Conservation (phyloP, 2,797 vertebrate species). For the Eulemur mongoz region DNA sequence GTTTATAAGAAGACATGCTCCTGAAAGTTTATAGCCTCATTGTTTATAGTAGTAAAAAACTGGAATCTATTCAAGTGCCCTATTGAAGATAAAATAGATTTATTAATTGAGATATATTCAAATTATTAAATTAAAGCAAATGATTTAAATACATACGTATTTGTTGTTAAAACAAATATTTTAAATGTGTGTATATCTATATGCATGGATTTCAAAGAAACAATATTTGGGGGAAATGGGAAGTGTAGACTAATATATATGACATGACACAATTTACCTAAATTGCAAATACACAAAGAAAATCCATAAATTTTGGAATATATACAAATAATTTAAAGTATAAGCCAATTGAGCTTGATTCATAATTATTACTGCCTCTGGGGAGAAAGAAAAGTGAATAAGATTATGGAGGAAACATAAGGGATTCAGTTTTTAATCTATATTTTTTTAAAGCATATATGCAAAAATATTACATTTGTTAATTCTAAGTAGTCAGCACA, state of each 20-base stretch:
- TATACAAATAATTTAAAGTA: not conserved
- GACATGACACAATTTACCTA: not conserved
- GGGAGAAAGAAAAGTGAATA: not conserved
- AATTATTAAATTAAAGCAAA: not conserved
- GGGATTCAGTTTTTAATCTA: not conserved
- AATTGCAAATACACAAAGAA: not conserved
- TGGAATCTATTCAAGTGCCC: not conserved
- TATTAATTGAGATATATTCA: not conserved
- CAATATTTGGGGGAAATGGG: not conserved
- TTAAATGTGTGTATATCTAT: not conserved
- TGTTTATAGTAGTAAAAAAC: not conserved
- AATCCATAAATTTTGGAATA: not conserved
- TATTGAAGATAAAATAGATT: not conserved
- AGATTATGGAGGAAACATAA: not conserved
- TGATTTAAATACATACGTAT: not conserved
- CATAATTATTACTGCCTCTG: not conserved
- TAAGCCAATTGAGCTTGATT: not conserved
- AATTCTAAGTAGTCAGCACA: not conserved
- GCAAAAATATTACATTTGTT: not conserved
- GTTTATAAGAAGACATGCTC: not conserved
- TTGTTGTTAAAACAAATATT: not conserved
- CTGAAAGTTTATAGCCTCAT: not conserved
- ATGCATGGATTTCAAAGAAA: conserved; percentile 11
- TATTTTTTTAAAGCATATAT: not conserved
- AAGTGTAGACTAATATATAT: not conserved